Base-by-base conservation (phyloP, 2,888 invertebrate genomes). In the Podabrus alpinus region DNA sequence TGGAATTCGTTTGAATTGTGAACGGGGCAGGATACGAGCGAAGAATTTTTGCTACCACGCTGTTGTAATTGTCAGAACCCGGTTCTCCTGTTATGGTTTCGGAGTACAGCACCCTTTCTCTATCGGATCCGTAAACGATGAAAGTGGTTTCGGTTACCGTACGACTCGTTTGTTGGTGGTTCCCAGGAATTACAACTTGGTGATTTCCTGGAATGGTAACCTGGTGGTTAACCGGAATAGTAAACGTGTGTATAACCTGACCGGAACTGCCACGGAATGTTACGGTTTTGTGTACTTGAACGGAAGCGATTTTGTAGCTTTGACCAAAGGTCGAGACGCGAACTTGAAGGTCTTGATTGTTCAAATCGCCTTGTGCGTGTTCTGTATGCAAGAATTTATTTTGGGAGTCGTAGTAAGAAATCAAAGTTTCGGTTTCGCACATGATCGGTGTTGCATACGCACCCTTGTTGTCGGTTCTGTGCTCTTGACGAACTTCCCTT, bases 1-100 rank as follows among this genome's bases (percentile, higher is more conserved):
- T 76, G 2, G 76, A 71, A 66, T 76, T 76, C 0, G 73, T 76
- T 13, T 73, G 66, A 11, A 76, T 73, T 9, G 70, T 76, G 15
- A 73, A 59, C 3, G 70, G 61, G 9, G 66, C 73, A 0, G 68
- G 61, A n/a, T 64, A 73, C 19, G 64, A 59, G 24, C 29, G 61
- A 2, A 76, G 68, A 17, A 73, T 71, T 10, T 66, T 17, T 5
- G 71, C 17, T 3, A 76, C 15, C 9, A 45, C 66, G 3, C 68
- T 64, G 17, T 76, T 76, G 19, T 76, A 76, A 13, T 59, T 71
- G 0, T 59, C 29, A 0, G 76, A 76, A 21, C 73, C 73, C 5
- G 70, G 73, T 17, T 73, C 76, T 11, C 68, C 73, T 4, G 62
- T n/a, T 21, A 76, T 71, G 13, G 73, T 76, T 21, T 76, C 61